Base-by-base conservation (phyloP, 2,888 invertebrate species). In the Thysanoteuthis rhombus region DNA sequence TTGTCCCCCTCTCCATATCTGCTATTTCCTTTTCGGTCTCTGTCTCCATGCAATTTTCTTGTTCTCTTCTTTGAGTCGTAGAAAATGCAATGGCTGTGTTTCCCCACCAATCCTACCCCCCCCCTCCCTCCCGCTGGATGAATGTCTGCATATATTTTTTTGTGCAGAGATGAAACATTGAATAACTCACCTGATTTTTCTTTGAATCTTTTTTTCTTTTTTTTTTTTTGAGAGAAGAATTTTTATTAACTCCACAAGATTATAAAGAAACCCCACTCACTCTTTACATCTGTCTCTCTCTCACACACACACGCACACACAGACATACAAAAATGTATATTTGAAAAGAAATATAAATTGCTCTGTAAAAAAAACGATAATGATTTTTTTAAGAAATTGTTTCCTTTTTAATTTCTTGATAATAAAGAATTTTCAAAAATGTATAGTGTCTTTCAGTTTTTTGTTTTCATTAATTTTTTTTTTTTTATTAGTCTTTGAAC, bases 371-470 rank as follows among this genome's bases (percentile, higher is more conserved):
- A 75, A n/a, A 19, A 10, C 22, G 45, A 45, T 45, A 10, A 52
- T 52, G 52, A 52, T 52, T 52, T 45, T 45, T 45, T 16, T 16
- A 75, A 75, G n/a, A 32, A 75, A 16, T 36, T 36, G 16, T 36
- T 75, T 75, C n/a, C n/a, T 75, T 75, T 75, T 75, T 75, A n/a
- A 75, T 75, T 75, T 75, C 75, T 75, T 75, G 75, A 75, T 36
- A 75, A 75, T 75, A 75, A 75, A 75, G 75, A 75, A n/a, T 75
- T 75, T 75, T 75, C 75, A 75, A 75, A 75, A 75, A 75, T 58
- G 32, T 58, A 32, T 22, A 10, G 5, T 28, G 58, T 19, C 32
- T 32, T 58, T 58, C 3, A 25, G 1, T 58, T 58, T 58, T 58
- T 58, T 58, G 8, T 58, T 58, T 58, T 10, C 3, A 32, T 45